These are phyloP conservation scores for Strigops habroptila DNA, from an alignment of 2,113 vertebrate species.

Conservation along the genomic window DNA sequence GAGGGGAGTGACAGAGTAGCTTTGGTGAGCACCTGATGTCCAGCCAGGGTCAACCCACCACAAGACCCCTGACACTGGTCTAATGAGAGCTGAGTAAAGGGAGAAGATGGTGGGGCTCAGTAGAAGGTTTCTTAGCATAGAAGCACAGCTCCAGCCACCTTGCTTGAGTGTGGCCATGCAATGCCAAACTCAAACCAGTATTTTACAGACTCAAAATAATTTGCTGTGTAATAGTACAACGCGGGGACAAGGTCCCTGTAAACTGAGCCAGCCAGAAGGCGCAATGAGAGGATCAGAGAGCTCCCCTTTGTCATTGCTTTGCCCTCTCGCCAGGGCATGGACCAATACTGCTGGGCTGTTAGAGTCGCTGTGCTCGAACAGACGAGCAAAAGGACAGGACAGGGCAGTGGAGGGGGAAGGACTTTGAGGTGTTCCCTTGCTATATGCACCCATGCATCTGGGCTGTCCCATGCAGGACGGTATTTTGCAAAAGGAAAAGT, in stretches of 20 bases:
- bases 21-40: neutral
- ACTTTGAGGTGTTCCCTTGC: neutral
- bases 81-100: neutral
- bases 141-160: neutral
- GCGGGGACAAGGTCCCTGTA: neutral
- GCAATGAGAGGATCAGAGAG: neutral
- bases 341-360: neutral
- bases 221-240: neutral
- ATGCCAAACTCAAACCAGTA: neutral
- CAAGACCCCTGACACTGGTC: neutral
- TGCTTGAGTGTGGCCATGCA: neutral
- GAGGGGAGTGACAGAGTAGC: neutral
- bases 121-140: neutral
- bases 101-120: neutral
- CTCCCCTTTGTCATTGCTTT: neutral
- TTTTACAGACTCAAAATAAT: neutral
- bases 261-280: neutral
- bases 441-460: rapidly evolving
- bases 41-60: neutral
- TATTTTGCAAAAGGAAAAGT: neutral
- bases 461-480: neutral
- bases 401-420: neutral
- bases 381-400: neutral
- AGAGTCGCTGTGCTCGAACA: rapidly evolving
- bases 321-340: neutral